A percentile compares a stretch with the other conserved stretches of the same genome.
Evolutionary conservation across 2,797 vertebrate genomes (phyloP).

Genomic region (Limosa lapponica): DNA sequence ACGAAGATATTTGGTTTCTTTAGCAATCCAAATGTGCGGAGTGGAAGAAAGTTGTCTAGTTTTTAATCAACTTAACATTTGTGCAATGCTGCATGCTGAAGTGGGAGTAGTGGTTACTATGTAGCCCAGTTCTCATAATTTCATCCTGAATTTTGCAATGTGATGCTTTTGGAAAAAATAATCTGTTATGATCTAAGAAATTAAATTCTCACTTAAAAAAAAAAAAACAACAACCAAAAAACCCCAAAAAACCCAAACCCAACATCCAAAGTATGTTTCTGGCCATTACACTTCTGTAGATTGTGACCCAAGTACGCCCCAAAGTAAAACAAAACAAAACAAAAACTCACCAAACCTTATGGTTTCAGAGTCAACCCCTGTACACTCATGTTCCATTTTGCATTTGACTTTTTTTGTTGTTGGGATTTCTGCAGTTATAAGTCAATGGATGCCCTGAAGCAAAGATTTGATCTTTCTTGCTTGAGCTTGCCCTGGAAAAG

Average conservation of each 20-base stretch:
- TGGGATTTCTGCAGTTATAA: constrained; percentile 26
- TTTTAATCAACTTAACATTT: not conserved
- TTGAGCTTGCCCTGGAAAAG: constrained; percentile 10
- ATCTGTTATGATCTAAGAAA: not conserved
- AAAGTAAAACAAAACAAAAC: not conserved
- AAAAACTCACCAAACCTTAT: not conserved
- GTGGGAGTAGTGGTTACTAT: not conserved
- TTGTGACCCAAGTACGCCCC: not conserved
- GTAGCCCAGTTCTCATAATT: not conserved
- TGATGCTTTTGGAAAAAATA: not conserved
- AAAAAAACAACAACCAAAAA: not conserved
- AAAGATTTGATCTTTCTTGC: constrained; percentile 54
- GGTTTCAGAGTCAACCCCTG: not conserved
- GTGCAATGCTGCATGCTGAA: not conserved
- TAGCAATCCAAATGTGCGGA: not conserved
- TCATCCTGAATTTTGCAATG: not conserved
- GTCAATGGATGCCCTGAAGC: constrained; percentile 39
- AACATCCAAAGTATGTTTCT: not conserved
- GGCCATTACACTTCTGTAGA: not conserved
- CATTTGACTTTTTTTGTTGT: not conserved
- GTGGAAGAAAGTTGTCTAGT: not conserved
- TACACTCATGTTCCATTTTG: constrained; percentile 4
- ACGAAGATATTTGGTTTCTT: not conserved
- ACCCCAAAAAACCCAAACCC: not conserved
- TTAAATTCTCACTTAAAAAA: not conserved